Conservation (phyloP, 2,797 vertebrate species). For the Acrocephalus scirpaceus region DNA sequence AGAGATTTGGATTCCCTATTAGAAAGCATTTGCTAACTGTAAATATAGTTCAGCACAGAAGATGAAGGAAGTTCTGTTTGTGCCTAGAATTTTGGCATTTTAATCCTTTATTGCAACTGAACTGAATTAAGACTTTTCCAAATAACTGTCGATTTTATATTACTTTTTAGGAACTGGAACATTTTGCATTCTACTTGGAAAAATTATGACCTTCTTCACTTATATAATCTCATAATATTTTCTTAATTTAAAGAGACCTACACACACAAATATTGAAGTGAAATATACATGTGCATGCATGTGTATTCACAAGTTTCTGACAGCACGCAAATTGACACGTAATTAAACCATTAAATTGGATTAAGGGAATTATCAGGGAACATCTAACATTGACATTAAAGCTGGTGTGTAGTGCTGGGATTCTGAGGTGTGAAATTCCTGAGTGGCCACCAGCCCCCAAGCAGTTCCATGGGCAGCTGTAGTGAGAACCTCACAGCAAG, state of each 20-base stretch:
- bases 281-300: not conserved
- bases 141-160: not conserved
- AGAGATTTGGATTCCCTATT: not conserved
- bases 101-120: not conserved
- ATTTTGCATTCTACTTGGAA: not conserved
- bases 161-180: not conserved
- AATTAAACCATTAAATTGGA: slow-evolving; percentile 80
- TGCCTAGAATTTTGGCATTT: not conserved
- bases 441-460: slow-evolving; percentile 17
- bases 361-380: slow-evolving; percentile 77
- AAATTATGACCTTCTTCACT: not conserved
- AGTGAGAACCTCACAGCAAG: not conserved
- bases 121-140: not conserved
- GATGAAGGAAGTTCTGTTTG: not conserved
- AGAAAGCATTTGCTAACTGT: not conserved
- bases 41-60: not conserved
- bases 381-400: slow-evolving; percentile 71
- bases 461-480: not conserved
- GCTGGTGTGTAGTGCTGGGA: slow-evolving; percentile 74
- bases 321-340: slow-evolving; percentile 49
- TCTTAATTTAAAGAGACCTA: slow-evolving; percentile 4
- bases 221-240: not conserved
- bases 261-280: not conserved
- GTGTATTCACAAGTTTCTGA: not conserved
- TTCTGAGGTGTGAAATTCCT: slow-evolving; percentile 73